Evolutionary conservation across 1,140 invertebrate species (phyloP).

Genomic region (Harlomillsia oculata): DNA sequence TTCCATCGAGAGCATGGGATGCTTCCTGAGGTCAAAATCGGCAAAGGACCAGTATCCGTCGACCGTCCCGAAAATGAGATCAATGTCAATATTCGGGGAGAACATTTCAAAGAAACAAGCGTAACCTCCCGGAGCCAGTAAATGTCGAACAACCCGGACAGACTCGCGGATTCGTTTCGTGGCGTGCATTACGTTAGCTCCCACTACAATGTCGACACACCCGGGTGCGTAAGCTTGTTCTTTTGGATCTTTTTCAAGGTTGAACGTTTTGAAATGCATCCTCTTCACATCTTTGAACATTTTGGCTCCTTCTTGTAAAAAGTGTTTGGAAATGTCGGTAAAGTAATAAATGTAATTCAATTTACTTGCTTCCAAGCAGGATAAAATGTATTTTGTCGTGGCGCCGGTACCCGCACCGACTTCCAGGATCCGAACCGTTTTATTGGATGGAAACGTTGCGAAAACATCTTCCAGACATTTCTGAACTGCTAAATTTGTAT

Average conservation of each 20-base stretch:
- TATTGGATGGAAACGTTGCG: not conserved
- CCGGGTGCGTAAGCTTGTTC: slow-evolving; percentile 11
- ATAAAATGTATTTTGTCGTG: slow-evolving; percentile 4
- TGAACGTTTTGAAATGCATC: slow-evolving; percentile 7
- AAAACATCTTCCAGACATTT: no score
- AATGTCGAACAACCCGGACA: not conserved
- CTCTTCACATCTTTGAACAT: not conserved
- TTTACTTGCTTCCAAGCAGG: not conserved
- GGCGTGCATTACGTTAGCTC: slow-evolving; percentile 20
- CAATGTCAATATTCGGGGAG: not conserved
- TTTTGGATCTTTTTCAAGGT: slow-evolving; percentile 18
- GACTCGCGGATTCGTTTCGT: not conserved
- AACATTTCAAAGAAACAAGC: not conserved
- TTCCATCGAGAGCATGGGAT: not conserved
- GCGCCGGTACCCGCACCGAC: slow-evolving; percentile 17
- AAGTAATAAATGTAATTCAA: slow-evolving; percentile 9
- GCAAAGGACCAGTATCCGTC: not conserved
- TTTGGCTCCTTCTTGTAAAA: slow-evolving; percentile 1
- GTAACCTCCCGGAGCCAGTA: not conserved
- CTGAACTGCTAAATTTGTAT: no score
- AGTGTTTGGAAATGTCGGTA: slow-evolving; percentile 22
- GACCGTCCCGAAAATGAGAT: not conserved
- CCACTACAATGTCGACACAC: slow-evolving; percentile 14
- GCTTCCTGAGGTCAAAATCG: slow-evolving; percentile 3
- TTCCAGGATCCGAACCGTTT: slow-evolving; percentile 19